These are phyloP conservation scores for Bhutanitis thaidina DNA, from an alignment of 2,888 invertebrate species.

Conservation along the genomic window DNA sequence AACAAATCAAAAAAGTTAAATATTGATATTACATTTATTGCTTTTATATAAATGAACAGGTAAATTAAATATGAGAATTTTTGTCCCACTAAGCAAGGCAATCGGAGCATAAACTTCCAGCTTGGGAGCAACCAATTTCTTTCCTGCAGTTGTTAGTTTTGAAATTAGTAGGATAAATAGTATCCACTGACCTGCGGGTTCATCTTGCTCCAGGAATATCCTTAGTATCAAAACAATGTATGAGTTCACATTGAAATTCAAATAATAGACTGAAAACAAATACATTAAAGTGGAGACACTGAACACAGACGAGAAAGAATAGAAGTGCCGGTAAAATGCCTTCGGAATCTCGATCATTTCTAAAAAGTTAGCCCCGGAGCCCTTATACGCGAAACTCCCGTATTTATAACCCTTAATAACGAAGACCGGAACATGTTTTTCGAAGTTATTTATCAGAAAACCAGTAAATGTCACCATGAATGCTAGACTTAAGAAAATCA, in stretches of 20 bases:
- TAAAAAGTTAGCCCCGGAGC: slow-evolving; percentile 63
- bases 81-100: too few species aligned
- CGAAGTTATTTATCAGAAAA: slow-evolving; percentile 81
- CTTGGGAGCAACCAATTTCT: too few species aligned
- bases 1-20: too few species aligned
- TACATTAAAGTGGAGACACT: slow-evolving; percentile 72
- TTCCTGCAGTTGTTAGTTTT: too few species aligned
- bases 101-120: too few species aligned
- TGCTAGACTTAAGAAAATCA: slow-evolving; percentile 63
- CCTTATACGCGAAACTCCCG: slow-evolving; percentile 85
- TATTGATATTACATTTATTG: too few species aligned
- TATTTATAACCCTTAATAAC: slow-evolving; percentile 84
- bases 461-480: slow-evolving; percentile 76
- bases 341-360: slow-evolving; percentile 85
- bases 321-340: slow-evolving; percentile 90
- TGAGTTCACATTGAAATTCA: slow-evolving; percentile 64
- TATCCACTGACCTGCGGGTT: slow-evolving; percentile 70
- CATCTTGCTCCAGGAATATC: slow-evolving; percentile 57
- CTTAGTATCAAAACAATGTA: slow-evolving; percentile 70
- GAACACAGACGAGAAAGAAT: slow-evolving; percentile 83
- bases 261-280: slow-evolving; percentile 71
- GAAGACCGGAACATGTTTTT: slow-evolving; percentile 82
- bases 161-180: too few species aligned
- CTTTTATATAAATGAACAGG: too few species aligned
- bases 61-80: too few species aligned